Conservation (phyloP, 2,113 vertebrate genomes). For the Perccottus glenii region DNA sequence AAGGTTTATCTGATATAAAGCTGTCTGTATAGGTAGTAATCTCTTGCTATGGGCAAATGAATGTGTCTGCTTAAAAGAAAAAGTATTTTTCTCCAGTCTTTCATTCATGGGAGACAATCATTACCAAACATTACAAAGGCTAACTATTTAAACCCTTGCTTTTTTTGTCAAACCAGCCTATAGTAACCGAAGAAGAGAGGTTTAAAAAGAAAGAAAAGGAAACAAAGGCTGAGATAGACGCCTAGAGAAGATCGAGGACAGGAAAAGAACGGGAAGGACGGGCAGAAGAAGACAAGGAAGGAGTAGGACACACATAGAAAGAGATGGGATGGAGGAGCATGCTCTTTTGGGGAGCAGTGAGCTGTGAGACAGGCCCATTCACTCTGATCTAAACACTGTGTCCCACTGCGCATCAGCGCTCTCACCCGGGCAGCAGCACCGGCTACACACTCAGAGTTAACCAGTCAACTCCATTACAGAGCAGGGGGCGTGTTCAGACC, state of each 20-base stretch:
- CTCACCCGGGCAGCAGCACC: slow-evolving; percentile 78
- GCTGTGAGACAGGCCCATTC: slow-evolving; percentile 81
- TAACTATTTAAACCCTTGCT: slow-evolving; percentile 76
- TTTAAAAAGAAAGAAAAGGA: slow-evolving; percentile 43
- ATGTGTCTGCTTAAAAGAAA: slow-evolving; percentile 13
- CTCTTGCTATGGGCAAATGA: slow-evolving; percentile 1
- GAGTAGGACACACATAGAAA: slow-evolving; percentile 52
- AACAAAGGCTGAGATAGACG: slow-evolving; percentile 59
- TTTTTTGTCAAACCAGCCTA: slow-evolving; percentile 58
- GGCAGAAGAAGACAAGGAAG: slow-evolving; percentile 48
- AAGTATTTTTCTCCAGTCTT: slow-evolving; percentile 30
- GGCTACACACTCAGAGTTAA: slow-evolving; percentile 81
- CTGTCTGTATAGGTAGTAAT: background rate
- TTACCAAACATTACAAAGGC: slow-evolving; percentile 70
- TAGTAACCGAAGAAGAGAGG: slow-evolving; percentile 45
- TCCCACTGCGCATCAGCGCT: slow-evolving; percentile 80
- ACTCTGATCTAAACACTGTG: slow-evolving; percentile 74
- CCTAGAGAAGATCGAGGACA: slow-evolving; percentile 53
- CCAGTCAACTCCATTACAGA: slow-evolving; percentile 83
- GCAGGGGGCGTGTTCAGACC: slow-evolving; percentile 80
- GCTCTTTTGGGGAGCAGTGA: slow-evolving; percentile 79
- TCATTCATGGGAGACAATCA: slow-evolving; percentile 67
- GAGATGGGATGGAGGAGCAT: slow-evolving; percentile 55
- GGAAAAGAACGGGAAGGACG: slow-evolving; percentile 55
- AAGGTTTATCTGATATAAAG: background rate